Percentiles rank a stretch among this genome's conserved stretches.
Conservation (phyloP, 1,140 invertebrate genomes). For the Microplitis demolitor region DNA sequence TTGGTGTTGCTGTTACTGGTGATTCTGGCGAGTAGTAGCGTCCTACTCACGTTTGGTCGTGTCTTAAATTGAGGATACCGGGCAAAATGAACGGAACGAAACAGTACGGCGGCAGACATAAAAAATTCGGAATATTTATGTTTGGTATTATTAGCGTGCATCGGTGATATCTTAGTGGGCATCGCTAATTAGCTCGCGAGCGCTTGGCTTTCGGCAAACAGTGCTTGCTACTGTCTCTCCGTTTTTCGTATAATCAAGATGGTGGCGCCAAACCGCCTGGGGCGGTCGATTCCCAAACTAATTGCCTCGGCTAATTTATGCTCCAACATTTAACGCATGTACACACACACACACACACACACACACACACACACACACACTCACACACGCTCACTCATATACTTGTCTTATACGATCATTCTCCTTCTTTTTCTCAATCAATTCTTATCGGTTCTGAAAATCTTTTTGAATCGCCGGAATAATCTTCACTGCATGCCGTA, state of each 20-base stretch:
- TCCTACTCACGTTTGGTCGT: background rate
- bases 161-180: constrained; percentile 58
- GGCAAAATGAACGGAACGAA: background rate
- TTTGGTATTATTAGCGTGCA: constrained; percentile 59
- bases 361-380: no score
- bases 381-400: no score
- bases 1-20: constrained; percentile 12
- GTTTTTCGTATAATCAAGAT: constrained; percentile 55
- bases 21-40: no score
- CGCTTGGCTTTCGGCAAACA: constrained; percentile 59
- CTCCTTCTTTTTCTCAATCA: constrained; percentile 39
- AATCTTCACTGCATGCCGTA: background rate
- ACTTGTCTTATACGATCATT: no score
- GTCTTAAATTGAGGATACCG: constrained; percentile 40
- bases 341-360: constrained; percentile 44
- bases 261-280: constrained; percentile 59
- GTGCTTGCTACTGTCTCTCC: constrained; percentile 59
- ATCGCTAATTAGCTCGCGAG: constrained; percentile 61
- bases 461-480: constrained; percentile 34
- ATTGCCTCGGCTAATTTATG: constrained; percentile 62
- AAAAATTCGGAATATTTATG: constrained; percentile 61
- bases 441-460: constrained; percentile 43
- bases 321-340: constrained; percentile 54
- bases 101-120: constrained; percentile 15
- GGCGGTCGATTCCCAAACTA: constrained; percentile 59